Conservation (phyloP, 2,797 vertebrate species). For the Cephalopachus bancanus region DNA sequence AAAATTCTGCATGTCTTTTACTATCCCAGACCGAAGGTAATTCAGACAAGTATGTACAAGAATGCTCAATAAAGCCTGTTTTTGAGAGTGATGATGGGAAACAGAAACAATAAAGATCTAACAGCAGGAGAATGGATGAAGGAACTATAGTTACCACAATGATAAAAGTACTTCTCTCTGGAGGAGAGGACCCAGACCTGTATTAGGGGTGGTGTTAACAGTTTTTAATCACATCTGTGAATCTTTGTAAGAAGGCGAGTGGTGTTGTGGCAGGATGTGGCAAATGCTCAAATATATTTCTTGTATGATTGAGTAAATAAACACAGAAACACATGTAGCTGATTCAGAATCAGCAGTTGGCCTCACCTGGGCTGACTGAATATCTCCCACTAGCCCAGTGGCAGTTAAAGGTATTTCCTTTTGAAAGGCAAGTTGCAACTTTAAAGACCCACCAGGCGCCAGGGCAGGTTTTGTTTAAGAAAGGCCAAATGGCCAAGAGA, state of each 20-base stretch:
- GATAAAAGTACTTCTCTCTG: background rate
- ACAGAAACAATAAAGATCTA: background rate
- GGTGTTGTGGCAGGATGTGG: too few species aligned
- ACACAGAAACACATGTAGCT: too few species aligned
- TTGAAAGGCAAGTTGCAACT: too few species aligned
- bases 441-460: too few species aligned
- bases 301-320: too few species aligned
- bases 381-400: too few species aligned
- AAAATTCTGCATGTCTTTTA: background rate
- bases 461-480: too few species aligned
- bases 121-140: background rate
- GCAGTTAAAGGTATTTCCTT: too few species aligned
- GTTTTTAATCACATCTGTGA: background rate
- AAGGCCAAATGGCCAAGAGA: too few species aligned
- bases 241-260: background rate
- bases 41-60: background rate
- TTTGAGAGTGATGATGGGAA: background rate
- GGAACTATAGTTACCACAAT: background rate
- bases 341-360: too few species aligned
- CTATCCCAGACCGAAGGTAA: background rate
- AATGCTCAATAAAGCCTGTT: background rate
- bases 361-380: too few species aligned
- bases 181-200: background rate
- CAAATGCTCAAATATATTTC: too few species aligned
- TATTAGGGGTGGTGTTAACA: background rate